Evolutionary conservation across 2,888 invertebrate genomes (phyloP).

Genomic region (Itoplectis maculator): DNA sequence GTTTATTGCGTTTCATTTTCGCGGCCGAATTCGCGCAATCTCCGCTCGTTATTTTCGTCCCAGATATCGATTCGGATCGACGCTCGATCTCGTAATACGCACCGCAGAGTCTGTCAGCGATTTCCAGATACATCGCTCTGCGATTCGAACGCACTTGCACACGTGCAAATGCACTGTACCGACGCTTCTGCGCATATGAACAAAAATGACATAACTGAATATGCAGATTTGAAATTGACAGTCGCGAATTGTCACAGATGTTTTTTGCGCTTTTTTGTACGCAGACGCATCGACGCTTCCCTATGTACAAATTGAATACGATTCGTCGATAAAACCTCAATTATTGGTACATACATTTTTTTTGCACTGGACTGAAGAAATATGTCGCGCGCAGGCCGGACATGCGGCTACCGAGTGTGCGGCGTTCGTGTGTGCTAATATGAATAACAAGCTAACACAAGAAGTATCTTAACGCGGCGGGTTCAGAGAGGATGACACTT

Average conservation of each 20-base stretch:
- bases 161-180: not conserved
- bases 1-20: not conserved
- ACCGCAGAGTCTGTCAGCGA: not conserved
- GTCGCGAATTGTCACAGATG: not conserved
- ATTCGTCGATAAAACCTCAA: not conserved
- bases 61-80: slow-evolving; percentile 32
- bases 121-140: not conserved
- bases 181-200: not conserved
- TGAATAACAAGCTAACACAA: slow-evolving; percentile 82
- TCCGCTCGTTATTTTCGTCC: slow-evolving; percentile 1
- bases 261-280: not conserved
- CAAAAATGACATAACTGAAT: not conserved
- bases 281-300: not conserved
- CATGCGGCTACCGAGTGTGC: not conserved
- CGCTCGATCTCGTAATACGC: slow-evolving; percentile 26
- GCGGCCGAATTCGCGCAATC: not conserved
- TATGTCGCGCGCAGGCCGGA: not conserved
- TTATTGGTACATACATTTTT: slow-evolving; percentile 1
- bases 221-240: not conserved
- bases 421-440: slow-evolving; percentile 80
- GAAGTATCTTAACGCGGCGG: slow-evolving; percentile 80
- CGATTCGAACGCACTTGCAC: not conserved
- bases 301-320: not conserved
- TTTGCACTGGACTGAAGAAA: not conserved
- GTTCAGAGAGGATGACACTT: slow-evolving; percentile 40